Conservation (phyloP, 2,888 invertebrate genomes). For the Euplexia lucipara region DNA sequence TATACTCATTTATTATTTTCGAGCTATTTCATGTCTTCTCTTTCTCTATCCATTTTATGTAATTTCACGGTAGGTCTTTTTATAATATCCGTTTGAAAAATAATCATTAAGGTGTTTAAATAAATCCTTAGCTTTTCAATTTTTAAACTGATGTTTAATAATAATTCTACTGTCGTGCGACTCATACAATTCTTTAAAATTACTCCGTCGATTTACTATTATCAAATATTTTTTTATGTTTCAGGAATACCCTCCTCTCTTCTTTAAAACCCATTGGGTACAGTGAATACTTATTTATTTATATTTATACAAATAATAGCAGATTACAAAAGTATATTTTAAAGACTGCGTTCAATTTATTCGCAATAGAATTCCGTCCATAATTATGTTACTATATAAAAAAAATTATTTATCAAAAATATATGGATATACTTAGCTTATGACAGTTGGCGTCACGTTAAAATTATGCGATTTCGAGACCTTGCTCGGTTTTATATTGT, state of each 20-base stretch:
- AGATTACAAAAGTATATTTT: conserved; percentile 44
- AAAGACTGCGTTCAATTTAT: conserved; percentile 59
- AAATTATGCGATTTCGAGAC: background rate
- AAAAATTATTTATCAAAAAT: conserved; percentile 53
- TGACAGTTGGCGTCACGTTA: conserved; percentile 12
- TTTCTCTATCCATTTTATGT: background rate
- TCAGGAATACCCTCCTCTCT: conserved; percentile 53
- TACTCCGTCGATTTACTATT: conserved; percentile 34
- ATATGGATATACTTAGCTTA: conserved; percentile 57
- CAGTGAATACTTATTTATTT: conserved; percentile 44
- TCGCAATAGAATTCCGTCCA: conserved; percentile 83
- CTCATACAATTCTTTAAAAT: conserved; percentile 7
- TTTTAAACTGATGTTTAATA: background rate
- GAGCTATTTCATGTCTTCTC: background rate
- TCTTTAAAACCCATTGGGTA: conserved; percentile 15
- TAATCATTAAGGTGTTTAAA: background rate
- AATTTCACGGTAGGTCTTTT: background rate
- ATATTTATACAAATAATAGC: conserved; percentile 59
- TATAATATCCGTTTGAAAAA: background rate
- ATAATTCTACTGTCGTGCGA: conserved; percentile 7
- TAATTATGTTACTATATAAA: conserved; percentile 76
- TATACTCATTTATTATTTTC: background rate
- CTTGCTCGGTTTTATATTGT: conserved; percentile 21
- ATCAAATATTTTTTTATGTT: background rate
- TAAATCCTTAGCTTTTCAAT: background rate